Evolutionary conservation across 2,888 invertebrate species (phyloP), one percentile per base, ranked within the genome.

Genomic region (Caenorhabditis sp.): DNA sequence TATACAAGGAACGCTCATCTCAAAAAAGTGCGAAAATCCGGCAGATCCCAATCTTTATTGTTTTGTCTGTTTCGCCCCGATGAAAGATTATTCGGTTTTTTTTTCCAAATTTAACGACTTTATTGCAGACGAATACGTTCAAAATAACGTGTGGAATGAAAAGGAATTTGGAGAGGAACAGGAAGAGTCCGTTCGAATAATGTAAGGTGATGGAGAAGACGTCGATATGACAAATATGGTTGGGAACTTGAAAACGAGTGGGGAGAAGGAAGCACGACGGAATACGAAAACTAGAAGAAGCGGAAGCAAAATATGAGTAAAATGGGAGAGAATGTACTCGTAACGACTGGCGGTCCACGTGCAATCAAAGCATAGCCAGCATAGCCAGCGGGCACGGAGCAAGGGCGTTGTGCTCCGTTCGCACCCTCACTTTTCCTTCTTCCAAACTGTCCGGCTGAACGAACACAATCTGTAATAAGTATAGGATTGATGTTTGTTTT

Each of bases 391-490:
- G 85, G 65, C 86, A 86, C 27, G 84, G 71, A 22, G 84, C 87
- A 27, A 80, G 56, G 3, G 82, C 83, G 56, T 85, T 83, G 71
- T 86, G 84, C 66, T 85, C 88, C 24, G 84, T 88, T 39, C 88
- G 79, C 24, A 88, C 82, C 2, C 82, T 80, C 13, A 88, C 85
- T 58, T 84, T 81, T 35, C 83, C 84, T 30, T 88, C 84, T 20
- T 68, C 41, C 20, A 88, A 63, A 20, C 86, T 85, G 45, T 88
- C 86, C 2, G 88, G 85, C 52, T 87, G 87, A 5, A 85, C 88
- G 56, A 88, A 88, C 8, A 88, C 87, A n/a, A 88, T 85, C 86
- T 86, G 74, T 46, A 84, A 71, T 58, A 9, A 6, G 15, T 41
- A 20, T 3, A 22, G 48, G 27, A 43, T 24, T 22, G 30, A 30